Percentiles rank a stretch among this genome's conserved stretches.
Evolutionary conservation across 2,113 vertebrate genomes (phyloP).

Genomic region (Chelonoidis abingdonii): DNA sequence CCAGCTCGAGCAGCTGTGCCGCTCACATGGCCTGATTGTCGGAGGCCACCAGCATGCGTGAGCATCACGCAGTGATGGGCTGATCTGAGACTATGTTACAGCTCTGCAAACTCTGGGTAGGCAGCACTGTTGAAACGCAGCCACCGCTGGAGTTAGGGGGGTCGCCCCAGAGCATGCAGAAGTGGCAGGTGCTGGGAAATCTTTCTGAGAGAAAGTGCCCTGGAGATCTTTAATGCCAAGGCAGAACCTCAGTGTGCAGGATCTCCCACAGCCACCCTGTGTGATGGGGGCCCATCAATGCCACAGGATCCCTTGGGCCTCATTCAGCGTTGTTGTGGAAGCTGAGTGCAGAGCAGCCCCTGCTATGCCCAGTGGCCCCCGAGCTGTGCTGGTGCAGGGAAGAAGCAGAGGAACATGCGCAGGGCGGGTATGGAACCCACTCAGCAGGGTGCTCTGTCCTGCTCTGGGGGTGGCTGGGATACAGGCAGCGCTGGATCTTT

Average conservation of each 20-base stretch:
- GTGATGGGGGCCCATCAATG: neutral
- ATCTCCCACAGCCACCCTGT: neutral
- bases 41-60: neutral
- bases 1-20: neutral
- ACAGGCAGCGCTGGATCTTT: neutral
- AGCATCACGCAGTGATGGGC: neutral
- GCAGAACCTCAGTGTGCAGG: neutral
- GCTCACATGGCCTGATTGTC: neutral
- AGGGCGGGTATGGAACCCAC: neutral
- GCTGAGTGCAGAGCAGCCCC: neutral
- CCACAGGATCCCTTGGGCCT: neutral
- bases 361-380: too few species aligned
- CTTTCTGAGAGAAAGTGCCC: neutral
- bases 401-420: neutral
- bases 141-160: neutral
- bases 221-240: neutral
- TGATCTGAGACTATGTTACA: neutral
- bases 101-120: neutral
- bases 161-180: fast-evolving
- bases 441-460: too few species aligned
- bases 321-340: neutral
- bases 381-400: neutral
- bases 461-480: neutral
- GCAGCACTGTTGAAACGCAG: neutral
- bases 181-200: fast-evolving